Base-by-base conservation (phyloP, 2,888 invertebrate species). In the Ernsta delagoae region DNA sequence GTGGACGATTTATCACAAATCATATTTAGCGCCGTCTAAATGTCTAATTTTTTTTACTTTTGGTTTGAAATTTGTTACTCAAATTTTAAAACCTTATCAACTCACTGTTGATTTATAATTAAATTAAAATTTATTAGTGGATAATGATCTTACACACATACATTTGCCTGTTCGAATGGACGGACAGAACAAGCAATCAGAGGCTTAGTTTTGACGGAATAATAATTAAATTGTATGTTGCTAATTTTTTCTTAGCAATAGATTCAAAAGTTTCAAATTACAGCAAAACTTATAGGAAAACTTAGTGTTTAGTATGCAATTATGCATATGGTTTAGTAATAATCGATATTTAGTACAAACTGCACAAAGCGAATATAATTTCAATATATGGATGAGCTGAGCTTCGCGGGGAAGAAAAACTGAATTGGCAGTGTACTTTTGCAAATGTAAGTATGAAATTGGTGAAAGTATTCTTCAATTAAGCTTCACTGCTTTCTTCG, bases 11-110 rank as follows among this genome's bases (percentile, higher is more conserved):
- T 72, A 74, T 77, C 71, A 59, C 65, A 75, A 72, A 36, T 71
- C 79, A 83, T 82, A 77, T 86, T 88, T 85, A 86, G 82, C 87
- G 85, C 86, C 82, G 87, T 79, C 65, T 70, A 75, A 74, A 77
- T 75, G 75, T 72, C 31, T 72, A 9, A 12, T 59, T 76, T 70
- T 7, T 5, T 43, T 72, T 70, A 69, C 62, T 67, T 65, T 59
- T 12, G 53, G 69, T 65, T 56, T 62, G 63, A 65, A 71, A 50
- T 66, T 65, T 65, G 34, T 70, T 69, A 62, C 62, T 54, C 57
- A 65, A 56, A 60, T 59, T 62, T 70, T 62, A 39, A 62, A 59
- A 43, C 7, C 43, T 36, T 36, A n/a, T 45, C 41, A 59, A 53
- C 43, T 0, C 7, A 4, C 9, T 24, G 43, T 66, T 66, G 59